Conservation (phyloP, 2,888 invertebrate species). For the Nineta flava region DNA sequence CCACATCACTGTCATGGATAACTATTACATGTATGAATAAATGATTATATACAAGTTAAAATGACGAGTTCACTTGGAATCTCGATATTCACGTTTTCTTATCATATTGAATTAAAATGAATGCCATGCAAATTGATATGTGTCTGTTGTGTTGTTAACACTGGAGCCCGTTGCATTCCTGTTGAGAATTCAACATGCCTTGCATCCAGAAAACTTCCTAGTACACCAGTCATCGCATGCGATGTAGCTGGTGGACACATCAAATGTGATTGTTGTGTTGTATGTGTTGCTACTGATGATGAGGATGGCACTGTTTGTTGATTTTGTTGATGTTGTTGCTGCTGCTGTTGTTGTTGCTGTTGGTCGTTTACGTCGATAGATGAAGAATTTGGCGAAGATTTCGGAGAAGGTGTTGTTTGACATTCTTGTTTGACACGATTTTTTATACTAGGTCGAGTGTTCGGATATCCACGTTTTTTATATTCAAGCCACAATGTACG, state of each 20-base stretch:
- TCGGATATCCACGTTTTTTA: constrained; percentile 69
- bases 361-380: constrained; percentile 24
- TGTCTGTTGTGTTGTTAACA: constrained; percentile 28
- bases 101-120: constrained; percentile 63
- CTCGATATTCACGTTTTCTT: constrained; percentile 1
- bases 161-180: constrained; percentile 31
- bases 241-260: constrained; percentile 39
- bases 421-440: constrained; percentile 51
- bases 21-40: too few species aligned
- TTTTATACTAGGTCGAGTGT: constrained; percentile 62
- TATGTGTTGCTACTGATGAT: constrained; percentile 17
- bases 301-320: constrained; percentile 16
- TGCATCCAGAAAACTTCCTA: constrained; percentile 44
- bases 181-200: constrained; percentile 50
- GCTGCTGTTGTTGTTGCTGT: constrained; percentile 18
- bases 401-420: background rate
- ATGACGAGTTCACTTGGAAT: background rate
- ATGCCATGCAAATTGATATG: constrained; percentile 58
- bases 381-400: constrained; percentile 21
- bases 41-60: background rate
- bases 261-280: constrained; percentile 24
- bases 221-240: constrained; percentile 36
- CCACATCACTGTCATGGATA: too few species aligned
- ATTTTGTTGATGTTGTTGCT: constrained; percentile 15
- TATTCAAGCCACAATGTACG: constrained; percentile 74